Base-by-base conservation (phyloP, 1,140 invertebrate genomes). In the Papilio dardanus region DNA sequence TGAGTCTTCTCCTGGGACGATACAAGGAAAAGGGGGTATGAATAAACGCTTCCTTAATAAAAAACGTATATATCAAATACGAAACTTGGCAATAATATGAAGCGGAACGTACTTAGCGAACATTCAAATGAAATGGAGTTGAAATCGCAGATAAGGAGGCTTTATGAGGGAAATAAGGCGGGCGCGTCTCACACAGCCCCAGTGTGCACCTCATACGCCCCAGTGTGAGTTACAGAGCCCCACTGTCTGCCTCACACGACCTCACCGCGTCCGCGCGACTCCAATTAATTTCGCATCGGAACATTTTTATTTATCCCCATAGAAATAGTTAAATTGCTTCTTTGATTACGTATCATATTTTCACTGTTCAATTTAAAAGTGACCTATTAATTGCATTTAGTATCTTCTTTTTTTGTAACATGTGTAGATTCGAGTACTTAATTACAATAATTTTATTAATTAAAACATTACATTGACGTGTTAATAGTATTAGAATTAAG, bases 81-180 rank as follows among this genome's bases (percentile, higher is more conserved):
- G 71, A 54, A 73, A 75, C 54, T 71, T 31, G 74, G 76, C 54
- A 67, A 35, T 46, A 73, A 75, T 65, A 80, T 77, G 78, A 80
- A 76, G 80, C 81, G 81, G 79, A 84, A 77, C 75, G 76, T 83
- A 85, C 77, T 74, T 81, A 78, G 76, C 77, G 77, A 82, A 83
- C 83, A 89, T 87, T 88, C 86, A 89, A 88, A 86, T 85, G 88
- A 84, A 89, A 89, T 89, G 88, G 86, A 83, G 81, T 84, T 80
- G 86, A 89, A 89, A 89, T 88, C 80, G 82, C 79, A 88, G 86
- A 89, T 88, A 88, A 89, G 81, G 83, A 83, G 82, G 82, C 84
- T 85, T 82, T 86, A 86, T 85, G 83, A 85, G 83, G 77, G 84
- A 87, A 89, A 86, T 88, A 85, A 78, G 65, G 77, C 33, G 76